Base-by-base conservation (phyloP, 2,797 vertebrate genomes). In the Hafferia zeledoni region DNA sequence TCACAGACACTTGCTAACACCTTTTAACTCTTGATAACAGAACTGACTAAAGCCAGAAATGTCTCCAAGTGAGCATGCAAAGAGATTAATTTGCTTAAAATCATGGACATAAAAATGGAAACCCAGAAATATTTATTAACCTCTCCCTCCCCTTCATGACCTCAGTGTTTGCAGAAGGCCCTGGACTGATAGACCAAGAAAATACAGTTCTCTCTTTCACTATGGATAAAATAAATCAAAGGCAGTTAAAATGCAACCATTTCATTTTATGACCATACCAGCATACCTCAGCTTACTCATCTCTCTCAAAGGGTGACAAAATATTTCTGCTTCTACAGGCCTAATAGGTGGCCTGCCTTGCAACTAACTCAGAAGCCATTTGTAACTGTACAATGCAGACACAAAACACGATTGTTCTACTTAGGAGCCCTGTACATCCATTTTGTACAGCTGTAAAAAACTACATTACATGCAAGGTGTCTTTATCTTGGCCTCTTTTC, bases 341-440 rank as follows among this genome's bases (percentile, higher is more conserved):
- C 63, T 55, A 70, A 67, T 17, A 85, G 60, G 65, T 49, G 49
- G 35, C 64, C 65, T 83, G 64, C 37, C 53, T 69, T 69, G 65
- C 47, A 69, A 71, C 31, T 71, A 88, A 55, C 72, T 89, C 84
- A 44, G 33, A 35, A 82, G 53, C 43, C 65, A 70, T 90, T 71
- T 92, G 87, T 55, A 97, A 82, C 75, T 82, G 57, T 31, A 81
- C 18, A 15, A 87, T 89, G 67, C 59, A 67, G 92, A 88, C 78
- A 75, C 47, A 90, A 92, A 89, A 9, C 83, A 89, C 10, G 35
- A 77, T 43, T 86, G 71, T 78, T 82, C 44, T 59, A 69, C 77
- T 89, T 79, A 87, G 84, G 49, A 89, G 83, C 77, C 78, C 53
- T 61, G 53, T 72, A 63, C 63, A 75, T 25, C 44, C 67, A 74